Conservation (phyloP, 2,888 invertebrate genomes). For the Trichogramma dendrolimi region DNA sequence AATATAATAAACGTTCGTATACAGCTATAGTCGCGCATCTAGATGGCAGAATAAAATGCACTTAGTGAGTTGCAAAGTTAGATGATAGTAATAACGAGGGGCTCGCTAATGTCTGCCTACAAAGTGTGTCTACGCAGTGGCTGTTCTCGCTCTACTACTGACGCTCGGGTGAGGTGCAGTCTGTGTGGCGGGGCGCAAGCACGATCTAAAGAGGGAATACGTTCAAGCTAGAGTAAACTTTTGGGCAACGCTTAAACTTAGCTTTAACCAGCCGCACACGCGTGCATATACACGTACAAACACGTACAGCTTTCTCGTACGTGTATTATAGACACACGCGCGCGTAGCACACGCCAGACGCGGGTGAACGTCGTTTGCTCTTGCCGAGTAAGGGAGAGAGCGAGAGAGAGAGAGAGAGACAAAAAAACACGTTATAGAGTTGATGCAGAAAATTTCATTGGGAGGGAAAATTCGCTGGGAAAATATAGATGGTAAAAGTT, state of each 20-base stretch:
- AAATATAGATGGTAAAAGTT: slow-evolving; percentile 21
- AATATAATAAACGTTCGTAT: no score
- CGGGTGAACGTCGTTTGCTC: neutral
- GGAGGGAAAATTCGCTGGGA: neutral
- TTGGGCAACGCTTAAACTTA: slow-evolving; percentile 20
- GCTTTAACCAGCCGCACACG: slow-evolving; percentile 23
- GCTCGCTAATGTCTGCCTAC: slow-evolving; percentile 3
- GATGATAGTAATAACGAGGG: slow-evolving; percentile 2
- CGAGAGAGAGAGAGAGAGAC: no score
- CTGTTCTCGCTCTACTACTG: no score
- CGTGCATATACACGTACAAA: slow-evolving; percentile 21
- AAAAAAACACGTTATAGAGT: no score
- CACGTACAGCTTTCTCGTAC: slow-evolving; percentile 9
- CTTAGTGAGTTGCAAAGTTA: slow-evolving; percentile 1
- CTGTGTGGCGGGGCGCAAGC: no score
- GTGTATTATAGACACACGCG: slow-evolving; percentile 13
- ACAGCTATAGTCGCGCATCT: no score
- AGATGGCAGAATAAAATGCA: no score
- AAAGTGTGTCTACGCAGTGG: no score
- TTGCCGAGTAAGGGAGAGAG: no score
- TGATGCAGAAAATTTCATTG: no score
- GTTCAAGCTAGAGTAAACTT: slow-evolving; percentile 11
- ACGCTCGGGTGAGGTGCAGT: no score
- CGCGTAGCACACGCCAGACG: neutral
- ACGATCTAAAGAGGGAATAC: slow-evolving; percentile 13